Percentiles rank a stretch among this genome's conserved stretches.
These are phyloP conservation scores for Pongo pygmaeus DNA, from an alignment of 2,113 vertebrate species.

Conservation along the genomic window DNA sequence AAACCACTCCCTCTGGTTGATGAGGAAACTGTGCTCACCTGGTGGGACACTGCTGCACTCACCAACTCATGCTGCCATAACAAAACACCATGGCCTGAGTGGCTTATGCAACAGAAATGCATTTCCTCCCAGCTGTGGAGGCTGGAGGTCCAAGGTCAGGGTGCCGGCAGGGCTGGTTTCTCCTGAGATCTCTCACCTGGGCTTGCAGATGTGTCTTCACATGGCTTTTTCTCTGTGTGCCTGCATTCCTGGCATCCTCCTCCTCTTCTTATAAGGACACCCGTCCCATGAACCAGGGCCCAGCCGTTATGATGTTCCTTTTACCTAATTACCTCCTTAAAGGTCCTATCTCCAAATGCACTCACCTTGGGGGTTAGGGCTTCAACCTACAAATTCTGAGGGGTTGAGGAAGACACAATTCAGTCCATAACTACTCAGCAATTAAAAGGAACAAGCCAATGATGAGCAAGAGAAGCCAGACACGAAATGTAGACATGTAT, in stretches of 20 bases:
- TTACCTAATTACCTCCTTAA: neutral
- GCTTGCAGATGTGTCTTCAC: neutral
- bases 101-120: neutral
- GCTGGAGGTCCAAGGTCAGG: neutral
- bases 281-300: neutral
- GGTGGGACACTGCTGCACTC: neutral
- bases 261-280: neutral
- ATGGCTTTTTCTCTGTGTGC: neutral
- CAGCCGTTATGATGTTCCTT: neutral
- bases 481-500: neutral
- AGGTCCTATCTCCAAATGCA: neutral
- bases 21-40: neutral
- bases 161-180: neutral
- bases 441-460: neutral
- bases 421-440: neutral
- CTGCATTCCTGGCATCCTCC: neutral
- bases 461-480: neutral
- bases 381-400: neutral
- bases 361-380: neutral
- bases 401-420: neutral
- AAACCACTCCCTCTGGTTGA: neutral
- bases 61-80: too few relatives aligned
- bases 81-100: neutral
- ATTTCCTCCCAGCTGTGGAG: neutral
- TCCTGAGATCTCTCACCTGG: neutral